These are phyloP conservation scores for Tenthredo notha DNA, from an alignment of 2,888 invertebrate species.

Conservation along the genomic window DNA sequence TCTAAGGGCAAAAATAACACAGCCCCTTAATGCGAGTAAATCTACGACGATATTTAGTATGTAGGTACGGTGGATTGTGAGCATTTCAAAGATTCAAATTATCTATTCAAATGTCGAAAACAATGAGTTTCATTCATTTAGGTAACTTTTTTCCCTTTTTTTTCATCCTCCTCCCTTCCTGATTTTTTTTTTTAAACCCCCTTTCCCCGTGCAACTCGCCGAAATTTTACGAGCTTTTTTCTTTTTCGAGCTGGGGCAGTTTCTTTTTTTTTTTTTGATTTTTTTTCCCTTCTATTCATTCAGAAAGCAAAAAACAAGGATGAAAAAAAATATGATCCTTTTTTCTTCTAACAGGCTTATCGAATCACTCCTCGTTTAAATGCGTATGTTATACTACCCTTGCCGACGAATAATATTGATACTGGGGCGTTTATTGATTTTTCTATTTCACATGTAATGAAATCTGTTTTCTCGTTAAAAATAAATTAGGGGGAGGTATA, in stretches of 20 bases:
- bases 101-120: neutral
- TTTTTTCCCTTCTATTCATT: neutral
- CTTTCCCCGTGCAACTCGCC: neutral
- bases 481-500: neutral
- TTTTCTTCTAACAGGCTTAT: neutral
- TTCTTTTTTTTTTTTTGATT: neutral
- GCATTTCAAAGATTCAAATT: neutral
- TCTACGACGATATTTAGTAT: constrained; percentile 17
- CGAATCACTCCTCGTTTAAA: neutral
- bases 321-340: neutral
- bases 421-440: neutral
- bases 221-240: neutral
- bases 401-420: neutral
- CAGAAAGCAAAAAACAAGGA: neutral
- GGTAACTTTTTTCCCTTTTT: neutral
- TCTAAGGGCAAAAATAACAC: constrained; percentile 82
- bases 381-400: neutral
- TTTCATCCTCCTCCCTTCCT: neutral
- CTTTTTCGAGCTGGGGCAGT: neutral
- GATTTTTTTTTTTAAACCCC: neutral
- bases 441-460: neutral
- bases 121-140: neutral
- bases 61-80: neutral
- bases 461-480: constrained; percentile 14
- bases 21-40: constrained; percentile 71